A percentile compares a stretch with the other conserved stretches of the same genome.
Conservation (phyloP, 2,113 vertebrate species). For the Capricornis sumatraensis region DNA sequence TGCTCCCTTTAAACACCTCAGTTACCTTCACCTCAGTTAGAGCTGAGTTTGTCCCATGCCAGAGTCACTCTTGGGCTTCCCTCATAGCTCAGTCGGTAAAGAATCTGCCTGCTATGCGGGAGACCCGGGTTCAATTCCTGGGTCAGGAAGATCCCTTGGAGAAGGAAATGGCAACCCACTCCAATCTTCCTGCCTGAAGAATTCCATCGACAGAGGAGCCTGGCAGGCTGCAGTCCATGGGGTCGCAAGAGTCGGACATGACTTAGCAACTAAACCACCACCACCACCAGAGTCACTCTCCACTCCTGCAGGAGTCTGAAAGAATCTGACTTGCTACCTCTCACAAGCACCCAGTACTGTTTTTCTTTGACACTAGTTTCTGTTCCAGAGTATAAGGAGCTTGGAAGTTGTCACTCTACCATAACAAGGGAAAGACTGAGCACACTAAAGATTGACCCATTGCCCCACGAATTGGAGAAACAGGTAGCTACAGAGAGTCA, state of each 20-base stretch:
- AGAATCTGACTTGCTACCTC: not conserved
- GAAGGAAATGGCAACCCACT: not conserved
- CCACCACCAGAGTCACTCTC: not conserved
- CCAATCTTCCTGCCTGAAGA: not conserved
- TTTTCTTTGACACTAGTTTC: not conserved
- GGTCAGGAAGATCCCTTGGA: not conserved
- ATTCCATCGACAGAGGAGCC: not conserved
- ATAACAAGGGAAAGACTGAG: not conserved
- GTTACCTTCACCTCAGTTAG: not conserved
- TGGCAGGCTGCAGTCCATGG: not conserved
- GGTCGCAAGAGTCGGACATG: not conserved
- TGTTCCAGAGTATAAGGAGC: not conserved
- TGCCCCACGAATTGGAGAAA: not conserved
- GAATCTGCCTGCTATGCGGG: not conserved
- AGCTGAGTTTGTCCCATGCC: not conserved
- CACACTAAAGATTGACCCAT: not conserved
- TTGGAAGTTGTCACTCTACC: not conserved
- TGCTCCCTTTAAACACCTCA: not conserved
- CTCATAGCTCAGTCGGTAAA: fast-evolving
- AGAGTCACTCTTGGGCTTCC: not conserved
- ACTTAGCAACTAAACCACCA: not conserved
- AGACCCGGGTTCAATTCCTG: not conserved
- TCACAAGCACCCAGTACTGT: not conserved
- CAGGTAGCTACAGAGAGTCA: not conserved
- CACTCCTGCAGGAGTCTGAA: not conserved